Conservation (phyloP, 2,113 vertebrate species). For the Pelecanus crispus region DNA sequence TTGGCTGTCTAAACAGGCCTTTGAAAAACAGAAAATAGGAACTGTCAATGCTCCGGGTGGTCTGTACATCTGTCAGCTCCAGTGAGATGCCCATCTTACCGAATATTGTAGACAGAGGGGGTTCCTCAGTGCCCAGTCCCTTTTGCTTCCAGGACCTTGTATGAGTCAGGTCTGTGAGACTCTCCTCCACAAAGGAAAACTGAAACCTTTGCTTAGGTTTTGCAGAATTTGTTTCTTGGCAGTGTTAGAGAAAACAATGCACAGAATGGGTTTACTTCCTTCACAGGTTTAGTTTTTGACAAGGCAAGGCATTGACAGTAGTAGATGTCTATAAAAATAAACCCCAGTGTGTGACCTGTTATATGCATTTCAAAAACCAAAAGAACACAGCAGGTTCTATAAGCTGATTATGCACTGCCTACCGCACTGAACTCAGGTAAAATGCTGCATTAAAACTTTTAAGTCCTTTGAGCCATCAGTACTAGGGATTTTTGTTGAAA, state of each 20-base stretch:
- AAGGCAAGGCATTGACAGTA: background rate
- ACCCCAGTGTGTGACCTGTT: background rate
- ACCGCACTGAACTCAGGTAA: background rate
- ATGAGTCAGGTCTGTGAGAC: background rate
- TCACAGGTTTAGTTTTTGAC: background rate
- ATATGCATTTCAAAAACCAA: background rate
- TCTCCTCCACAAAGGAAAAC: background rate
- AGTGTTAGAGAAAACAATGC: background rate
- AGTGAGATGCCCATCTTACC: background rate
- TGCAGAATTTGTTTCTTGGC: background rate
- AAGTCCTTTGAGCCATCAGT: background rate
- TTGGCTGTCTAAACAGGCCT: background rate
- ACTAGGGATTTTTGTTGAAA: background rate
- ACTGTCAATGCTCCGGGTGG: accelerated
- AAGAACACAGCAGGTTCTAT: background rate
- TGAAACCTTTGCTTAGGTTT: background rate
- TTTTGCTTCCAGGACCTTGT: background rate
- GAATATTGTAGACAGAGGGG: accelerated
- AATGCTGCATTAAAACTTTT: background rate
- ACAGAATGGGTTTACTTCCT: background rate
- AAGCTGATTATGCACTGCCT: background rate
- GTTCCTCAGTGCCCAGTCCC: background rate
- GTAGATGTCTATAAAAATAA: background rate
- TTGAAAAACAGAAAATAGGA: background rate
- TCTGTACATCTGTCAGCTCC: background rate